These are phyloP conservation scores for Lordiphosa clarofinis DNA, from an alignment of 1,140 invertebrate species.

Conservation along the genomic window DNA sequence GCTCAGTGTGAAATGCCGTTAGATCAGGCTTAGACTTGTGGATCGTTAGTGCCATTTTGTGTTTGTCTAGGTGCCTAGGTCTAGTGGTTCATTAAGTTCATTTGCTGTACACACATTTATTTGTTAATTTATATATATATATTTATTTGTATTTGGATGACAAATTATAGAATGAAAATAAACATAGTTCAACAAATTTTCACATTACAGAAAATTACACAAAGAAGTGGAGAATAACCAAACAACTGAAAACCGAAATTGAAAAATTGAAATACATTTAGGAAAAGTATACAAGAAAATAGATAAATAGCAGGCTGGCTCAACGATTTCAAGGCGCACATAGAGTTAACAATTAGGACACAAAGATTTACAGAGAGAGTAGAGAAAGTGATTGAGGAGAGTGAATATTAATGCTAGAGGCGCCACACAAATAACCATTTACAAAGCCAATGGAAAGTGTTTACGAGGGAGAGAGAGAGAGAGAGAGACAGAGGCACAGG, in stretches of 20 bases:
- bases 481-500: constrained; percentile 23
- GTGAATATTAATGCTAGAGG: constrained; percentile 21
- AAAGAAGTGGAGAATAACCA: constrained; percentile 30
- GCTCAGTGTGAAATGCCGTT: too few species aligned
- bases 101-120: constrained; percentile 35
- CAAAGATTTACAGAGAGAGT: constrained; percentile 8
- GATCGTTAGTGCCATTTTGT: too few species aligned
- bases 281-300: constrained; percentile 32
- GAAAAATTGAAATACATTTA: constrained; percentile 25
- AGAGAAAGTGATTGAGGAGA: constrained; percentile 6
- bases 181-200: constrained; percentile 43
- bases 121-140: constrained; percentile 32
- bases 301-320: constrained; percentile 55
- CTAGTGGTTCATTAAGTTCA: constrained; percentile 15
- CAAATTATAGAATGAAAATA: constrained; percentile 37
- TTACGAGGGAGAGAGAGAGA: constrained; percentile 29
- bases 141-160: constrained; percentile 30
- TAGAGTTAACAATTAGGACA: constrained; percentile 53
- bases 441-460: constrained; percentile 49
- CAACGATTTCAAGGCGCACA: constrained; percentile 57
- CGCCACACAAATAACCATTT: constrained; percentile 47
- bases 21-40: too few species aligned
- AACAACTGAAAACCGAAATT: not conserved
- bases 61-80: constrained; percentile 30
- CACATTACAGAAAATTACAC: constrained; percentile 47